phyloP scores from a whole-genome alignment of 2,888 invertebrate species.

The Lasioglossum morio region DNA sequence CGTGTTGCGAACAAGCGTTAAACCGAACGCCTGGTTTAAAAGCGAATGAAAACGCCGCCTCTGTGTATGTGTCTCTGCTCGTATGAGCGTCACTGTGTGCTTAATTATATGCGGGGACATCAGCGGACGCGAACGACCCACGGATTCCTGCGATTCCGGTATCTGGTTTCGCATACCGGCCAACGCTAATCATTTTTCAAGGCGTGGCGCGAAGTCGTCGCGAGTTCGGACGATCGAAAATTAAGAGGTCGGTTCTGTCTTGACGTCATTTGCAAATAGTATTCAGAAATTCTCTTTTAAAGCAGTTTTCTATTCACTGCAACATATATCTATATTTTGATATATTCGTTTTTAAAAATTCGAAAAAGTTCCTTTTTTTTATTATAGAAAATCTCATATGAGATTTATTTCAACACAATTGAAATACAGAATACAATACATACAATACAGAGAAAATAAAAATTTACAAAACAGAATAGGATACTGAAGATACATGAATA shows the following conservation, averaged over 20 bases:
- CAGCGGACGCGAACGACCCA: slow-evolving; percentile 59
- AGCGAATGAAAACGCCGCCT: slow-evolving; percentile 59
- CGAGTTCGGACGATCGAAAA: not conserved
- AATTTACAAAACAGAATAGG: too few species aligned
- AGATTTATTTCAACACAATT: too few species aligned
- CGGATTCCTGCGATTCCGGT: slow-evolving; percentile 68
- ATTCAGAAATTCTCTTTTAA: not conserved
- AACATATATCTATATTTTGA: not conserved
- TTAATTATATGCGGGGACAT: slow-evolving; percentile 66
- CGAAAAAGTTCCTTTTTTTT: not conserved
- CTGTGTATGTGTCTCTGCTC: not conserved
- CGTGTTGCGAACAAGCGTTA: slow-evolving; percentile 50
- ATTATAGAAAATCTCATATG: too few species aligned
- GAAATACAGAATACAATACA: too few species aligned
- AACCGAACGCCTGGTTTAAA: slow-evolving; percentile 68
- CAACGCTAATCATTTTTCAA: slow-evolving; percentile 54
- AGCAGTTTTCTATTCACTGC: not conserved
- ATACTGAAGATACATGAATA: too few species aligned
- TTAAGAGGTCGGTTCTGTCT: not conserved
- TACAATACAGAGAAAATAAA: too few species aligned
- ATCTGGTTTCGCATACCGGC: slow-evolving; percentile 63
- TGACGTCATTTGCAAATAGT: not conserved
- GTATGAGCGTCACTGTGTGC: not conserved
- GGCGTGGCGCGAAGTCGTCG: slow-evolving; percentile 53
- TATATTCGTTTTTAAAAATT: not conserved